Percentiles rank a stretch among this genome's conserved stretches.
Conservation (phyloP, 2,888 invertebrate species). For the Ctena decussata region DNA sequence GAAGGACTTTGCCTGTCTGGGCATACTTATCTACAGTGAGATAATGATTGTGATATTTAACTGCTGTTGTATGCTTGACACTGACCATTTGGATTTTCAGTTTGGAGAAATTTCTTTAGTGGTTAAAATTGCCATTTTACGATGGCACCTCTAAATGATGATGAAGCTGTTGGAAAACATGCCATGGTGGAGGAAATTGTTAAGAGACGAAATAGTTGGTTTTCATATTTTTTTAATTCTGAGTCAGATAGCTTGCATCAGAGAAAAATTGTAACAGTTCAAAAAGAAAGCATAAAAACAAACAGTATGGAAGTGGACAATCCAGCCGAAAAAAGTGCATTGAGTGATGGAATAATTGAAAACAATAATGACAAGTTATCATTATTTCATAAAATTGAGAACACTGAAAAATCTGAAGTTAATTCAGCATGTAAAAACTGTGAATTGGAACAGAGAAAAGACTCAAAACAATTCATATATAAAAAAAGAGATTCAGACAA, state of each 20-base stretch:
- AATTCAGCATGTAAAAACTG: not conserved
- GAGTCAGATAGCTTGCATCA: not conserved
- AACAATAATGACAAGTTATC: too few relatives aligned
- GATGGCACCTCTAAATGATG: not conserved
- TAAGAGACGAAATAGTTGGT: not conserved
- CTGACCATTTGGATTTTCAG: too few relatives aligned
- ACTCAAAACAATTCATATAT: slow-evolving; percentile 28
- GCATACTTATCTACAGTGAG: too few relatives aligned
- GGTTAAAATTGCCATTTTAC: too few relatives aligned
- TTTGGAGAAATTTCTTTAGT: too few relatives aligned
- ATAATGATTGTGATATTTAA: too few relatives aligned
- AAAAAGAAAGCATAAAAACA: too few relatives aligned
- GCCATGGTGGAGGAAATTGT: not conserved
- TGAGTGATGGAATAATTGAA: not conserved
- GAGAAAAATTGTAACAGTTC: not conserved
- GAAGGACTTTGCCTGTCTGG: not conserved
- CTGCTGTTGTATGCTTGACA: too few relatives aligned
- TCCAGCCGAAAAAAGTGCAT: not conserved
- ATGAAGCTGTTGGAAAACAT: not conserved
- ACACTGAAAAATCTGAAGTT: not conserved
- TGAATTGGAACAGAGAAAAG: not conserved
- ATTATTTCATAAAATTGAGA: not conserved
- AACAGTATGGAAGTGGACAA: too few relatives aligned
- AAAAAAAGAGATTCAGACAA: slow-evolving; percentile 38
- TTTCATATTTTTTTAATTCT: not conserved